phyloP scores from a whole-genome alignment of 2,797 vertebrate species.

The Gila robusta region DNA sequence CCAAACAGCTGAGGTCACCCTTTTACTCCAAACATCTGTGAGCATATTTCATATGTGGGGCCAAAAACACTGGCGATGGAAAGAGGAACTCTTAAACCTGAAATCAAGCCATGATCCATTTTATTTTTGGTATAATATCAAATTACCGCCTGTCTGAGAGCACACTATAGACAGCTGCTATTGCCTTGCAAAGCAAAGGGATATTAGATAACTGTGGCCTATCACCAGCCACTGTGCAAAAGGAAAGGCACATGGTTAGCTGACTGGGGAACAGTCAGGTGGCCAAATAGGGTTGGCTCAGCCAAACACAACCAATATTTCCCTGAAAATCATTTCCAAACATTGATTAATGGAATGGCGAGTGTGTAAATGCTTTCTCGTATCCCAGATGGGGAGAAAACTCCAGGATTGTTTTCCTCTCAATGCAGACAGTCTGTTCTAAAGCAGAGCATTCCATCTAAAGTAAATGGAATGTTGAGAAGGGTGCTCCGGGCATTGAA shows the following conservation, averaged over 20 bases:
- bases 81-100: slow-evolving; percentile 6
- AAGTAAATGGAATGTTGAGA: slow-evolving; percentile 43
- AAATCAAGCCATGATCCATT: slow-evolving; percentile 38
- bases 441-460: slow-evolving; percentile 42
- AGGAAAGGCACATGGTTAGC: slow-evolving; percentile 23
- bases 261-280: slow-evolving; percentile 37
- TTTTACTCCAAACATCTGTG: slow-evolving; percentile 23
- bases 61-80: background rate
- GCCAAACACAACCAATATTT: slow-evolving; percentile 26
- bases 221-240: slow-evolving; percentile 13
- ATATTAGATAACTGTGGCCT: slow-evolving; percentile 19
- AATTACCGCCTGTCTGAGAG: slow-evolving; percentile 44
- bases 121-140: slow-evolving; percentile 43
- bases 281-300: slow-evolving; percentile 47
- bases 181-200: slow-evolving; percentile 15
- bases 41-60: background rate
- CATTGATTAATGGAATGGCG: slow-evolving; percentile 61
- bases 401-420: slow-evolving; percentile 54
- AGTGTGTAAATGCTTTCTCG: slow-evolving; percentile 44
- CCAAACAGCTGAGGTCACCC: slow-evolving; percentile 22
- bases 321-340: slow-evolving; percentile 55
- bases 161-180: slow-evolving; percentile 34
- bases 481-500: slow-evolving; percentile 47
- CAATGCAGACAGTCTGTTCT: slow-evolving; percentile 49
- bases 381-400: slow-evolving; percentile 49